These are phyloP conservation scores for Phrynocephalus guinanensis DNA, from an alignment of 2,797 vertebrate genomes.

Conservation along the genomic window DNA sequence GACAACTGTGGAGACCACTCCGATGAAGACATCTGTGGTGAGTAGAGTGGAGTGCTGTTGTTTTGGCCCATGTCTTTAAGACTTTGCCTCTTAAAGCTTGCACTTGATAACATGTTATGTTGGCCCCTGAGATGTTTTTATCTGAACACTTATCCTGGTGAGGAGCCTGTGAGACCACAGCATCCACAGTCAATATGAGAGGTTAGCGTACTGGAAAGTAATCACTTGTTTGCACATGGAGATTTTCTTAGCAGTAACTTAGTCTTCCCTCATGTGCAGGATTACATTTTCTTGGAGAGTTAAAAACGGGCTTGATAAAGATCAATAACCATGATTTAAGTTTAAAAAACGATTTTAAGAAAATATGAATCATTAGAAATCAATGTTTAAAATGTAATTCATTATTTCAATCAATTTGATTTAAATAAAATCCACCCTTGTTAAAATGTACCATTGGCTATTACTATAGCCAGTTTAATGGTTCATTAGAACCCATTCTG, in stretches of 20 bases:
- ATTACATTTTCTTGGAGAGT: background rate
- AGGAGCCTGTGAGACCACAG: background rate
- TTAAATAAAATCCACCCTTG: too few species aligned
- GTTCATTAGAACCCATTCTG: background rate
- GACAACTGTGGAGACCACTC: conserved; percentile 88
- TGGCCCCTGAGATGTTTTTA: too few species aligned
- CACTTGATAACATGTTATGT: background rate
- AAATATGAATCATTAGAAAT: too few species aligned
- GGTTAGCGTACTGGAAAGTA: background rate
- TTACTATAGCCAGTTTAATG: background rate
- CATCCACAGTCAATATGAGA: background rate
- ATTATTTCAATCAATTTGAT: too few species aligned
- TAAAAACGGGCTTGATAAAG: too few species aligned
- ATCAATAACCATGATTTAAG: too few species aligned
- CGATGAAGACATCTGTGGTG: conserved; percentile 86
- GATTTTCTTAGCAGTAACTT: background rate
- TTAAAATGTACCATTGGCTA: background rate
- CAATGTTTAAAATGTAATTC: too few species aligned
- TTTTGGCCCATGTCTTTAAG: background rate
- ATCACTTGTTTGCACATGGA: too few species aligned
- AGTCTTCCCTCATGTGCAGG: too few species aligned
- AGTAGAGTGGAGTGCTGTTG: conserved; percentile 62
- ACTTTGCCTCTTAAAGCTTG: background rate
- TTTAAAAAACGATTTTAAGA: too few species aligned
- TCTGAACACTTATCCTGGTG: background rate